These are phyloP conservation scores for Dendrolimus kikuchii DNA, from an alignment of 1,140 invertebrate species.

Conservation along the genomic window DNA sequence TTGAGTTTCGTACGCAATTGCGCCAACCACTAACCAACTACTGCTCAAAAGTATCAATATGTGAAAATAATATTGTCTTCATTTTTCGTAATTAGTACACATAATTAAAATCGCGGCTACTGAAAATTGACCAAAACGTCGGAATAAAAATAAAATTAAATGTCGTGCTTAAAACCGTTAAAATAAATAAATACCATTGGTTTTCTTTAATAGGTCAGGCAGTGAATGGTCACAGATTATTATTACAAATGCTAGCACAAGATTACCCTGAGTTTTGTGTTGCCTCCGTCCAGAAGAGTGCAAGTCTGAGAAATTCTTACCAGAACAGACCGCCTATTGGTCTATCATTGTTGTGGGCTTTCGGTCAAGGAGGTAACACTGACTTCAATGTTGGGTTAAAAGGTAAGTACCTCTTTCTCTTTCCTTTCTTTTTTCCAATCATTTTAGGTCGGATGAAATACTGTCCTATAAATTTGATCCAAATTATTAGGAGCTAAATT, in stretches of 20 bases:
- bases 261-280: slow-evolving; percentile 76
- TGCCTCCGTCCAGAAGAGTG: slow-evolving; percentile 75
- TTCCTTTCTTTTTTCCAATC: not conserved
- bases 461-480: no score
- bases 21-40: no score
- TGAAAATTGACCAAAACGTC: no score
- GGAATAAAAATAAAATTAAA: no score
- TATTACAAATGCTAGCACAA: slow-evolving; percentile 78
- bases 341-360: slow-evolving; percentile 83
- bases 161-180: no score
- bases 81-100: no score
- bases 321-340: slow-evolving; percentile 85
- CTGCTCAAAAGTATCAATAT: no score
- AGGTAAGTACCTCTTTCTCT: slow-evolving; percentile 56
- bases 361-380: slow-evolving; percentile 82
- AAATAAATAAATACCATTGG: not conserved
- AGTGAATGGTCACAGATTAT: slow-evolving; percentile 79
- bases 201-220: slow-evolving; percentile 46
- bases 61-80: no score
- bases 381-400: slow-evolving; percentile 81
- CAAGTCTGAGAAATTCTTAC: slow-evolving; percentile 80
- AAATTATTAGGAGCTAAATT: no score
- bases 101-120: no score
- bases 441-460: no score
- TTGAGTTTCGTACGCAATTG: no score